Evolutionary conservation across 2,888 invertebrate genomes (phyloP), one percentile per base, ranked within the genome.

Genomic region (Machimus rusticus): DNA sequence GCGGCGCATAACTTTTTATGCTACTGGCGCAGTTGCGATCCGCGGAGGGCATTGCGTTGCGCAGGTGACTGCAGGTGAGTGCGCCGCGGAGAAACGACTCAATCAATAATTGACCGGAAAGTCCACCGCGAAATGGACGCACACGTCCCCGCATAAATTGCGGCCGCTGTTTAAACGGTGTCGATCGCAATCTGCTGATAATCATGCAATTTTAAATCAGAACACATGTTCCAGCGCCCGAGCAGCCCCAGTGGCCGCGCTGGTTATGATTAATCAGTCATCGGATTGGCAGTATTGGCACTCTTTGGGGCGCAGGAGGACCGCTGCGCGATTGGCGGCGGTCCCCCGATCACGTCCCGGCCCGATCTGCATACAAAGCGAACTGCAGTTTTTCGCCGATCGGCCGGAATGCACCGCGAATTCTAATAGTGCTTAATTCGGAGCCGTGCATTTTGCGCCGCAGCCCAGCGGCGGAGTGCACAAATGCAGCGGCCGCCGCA

Each of bases 201-300:
- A 84, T 84, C 84, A 74, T 74, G 84, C 84, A 84, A 84, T 84
- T 84, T 84, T 84, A 84, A 84, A 84, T 84, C 84, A 84, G 84
- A 84, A 84, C 84, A 84, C 84, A 84, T 84, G 84, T 84, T 84
- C 23, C 84, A 37, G 57, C 51, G 74, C 55, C 55, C 5, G 19
- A 19, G 16, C 55, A 16, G 43, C 14, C 37, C 66, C 12, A 19
- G 28, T 12, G 23, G 57, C n/a, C 51, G 51, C 51, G 51, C 57
- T 16, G 39, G 84, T 37, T 84, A 84, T 84, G 84, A 84, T 84
- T 84, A 84, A 66, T 84, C 66, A 84, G 66, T 37, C 14, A 46
- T 12, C 39, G 57, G 39, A 84, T 51, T 84, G 66, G n/a, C 66
- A 66, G 57, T 23, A 84, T 51, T 84, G 66, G n/a, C 66, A 66